These are phyloP conservation scores for Hydrozoanthus tunicans DNA, from an alignment of 64 coral and sea anemone species.

Conservation along the genomic window DNA sequence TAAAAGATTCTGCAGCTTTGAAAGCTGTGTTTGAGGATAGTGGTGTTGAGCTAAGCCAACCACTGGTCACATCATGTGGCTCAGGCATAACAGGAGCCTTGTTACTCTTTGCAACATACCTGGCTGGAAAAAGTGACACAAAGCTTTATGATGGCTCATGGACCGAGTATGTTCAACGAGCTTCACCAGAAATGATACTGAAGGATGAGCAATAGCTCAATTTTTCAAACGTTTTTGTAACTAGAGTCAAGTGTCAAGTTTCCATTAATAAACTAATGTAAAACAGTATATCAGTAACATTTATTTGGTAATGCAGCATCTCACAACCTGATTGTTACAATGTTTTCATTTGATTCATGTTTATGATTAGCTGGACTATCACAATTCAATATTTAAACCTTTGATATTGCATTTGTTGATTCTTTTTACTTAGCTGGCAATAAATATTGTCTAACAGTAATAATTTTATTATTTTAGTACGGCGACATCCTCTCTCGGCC, in stretches of 20 bases:
- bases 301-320: too few species aligned
- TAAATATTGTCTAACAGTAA: too few species aligned
- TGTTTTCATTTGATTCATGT: too few species aligned
- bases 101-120: constrained; percentile 62
- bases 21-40: constrained; percentile 78
- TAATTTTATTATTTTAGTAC: not conserved
- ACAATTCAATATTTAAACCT: too few species aligned
- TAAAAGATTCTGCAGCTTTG: constrained; percentile 73
- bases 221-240: too few species aligned
- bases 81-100: constrained; percentile 68
- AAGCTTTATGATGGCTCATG: constrained; percentile 91
- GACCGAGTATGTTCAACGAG: constrained; percentile 82
- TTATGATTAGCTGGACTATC: too few species aligned
- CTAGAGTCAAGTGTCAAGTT: too few species aligned
- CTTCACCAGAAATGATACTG: constrained; percentile 75
- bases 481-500: not conserved
- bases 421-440: too few species aligned
- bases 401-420: too few species aligned
- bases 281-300: too few species aligned
- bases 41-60: constrained; percentile 65
- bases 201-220: constrained; percentile 23
- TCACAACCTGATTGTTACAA: too few species aligned
- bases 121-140: constrained; percentile 80
- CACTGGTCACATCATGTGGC: constrained; percentile 81
- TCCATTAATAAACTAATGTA: too few species aligned